Evolutionary conservation across 1,140 invertebrate genomes (phyloP), one percentile per base, ranked within the genome.

Genomic region (Pseudomyrmex cubaensis): DNA sequence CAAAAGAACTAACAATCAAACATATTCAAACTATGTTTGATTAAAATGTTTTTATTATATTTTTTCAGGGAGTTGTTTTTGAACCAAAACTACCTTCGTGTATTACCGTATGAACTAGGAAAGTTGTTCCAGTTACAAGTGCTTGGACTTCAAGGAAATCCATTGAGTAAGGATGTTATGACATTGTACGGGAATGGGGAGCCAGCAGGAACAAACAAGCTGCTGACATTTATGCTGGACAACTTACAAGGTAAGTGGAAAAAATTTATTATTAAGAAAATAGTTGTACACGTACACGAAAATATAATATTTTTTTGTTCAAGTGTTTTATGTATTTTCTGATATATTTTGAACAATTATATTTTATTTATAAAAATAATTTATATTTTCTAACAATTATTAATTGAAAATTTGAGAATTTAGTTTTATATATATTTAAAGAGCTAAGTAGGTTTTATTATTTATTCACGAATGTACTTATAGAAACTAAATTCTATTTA

Each of bases 91-190:
- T 97, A 97, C 92, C 95, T 99, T 85, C 96, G 98, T 67, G 96
- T 97, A 85, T 95, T 99, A 90, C 99, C 99, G 2, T 99, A 98
- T 94, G 99, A 99, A 95, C 95, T 99, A 89, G 99, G 99, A 86
- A 99, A 99, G 95, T 96, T 99, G 85, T 99, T 99, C 94, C 98
- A 99, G 94, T 95, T 99, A 86, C 97, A 98, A 94, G 95, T 97
- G 91, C 94, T 98, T 90, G 98, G 98, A 87, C 95, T 99, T 87
- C 97, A 98, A 91, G 98, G 98, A 13, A 99, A 99, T 96, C 99
- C 99, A 64, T 95, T 99, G 61, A 97, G 97, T 89, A 98, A 98
- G 93, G 99, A 99, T 91, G 97, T 99, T 92, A 95, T 98, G 93
- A 96, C 97, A 67, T 95, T 99, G 54, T 99, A 99, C 93, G 74